Evolutionary conservation across 2,113 vertebrate species (phyloP).

Genomic region (Oryzias melastigma): DNA sequence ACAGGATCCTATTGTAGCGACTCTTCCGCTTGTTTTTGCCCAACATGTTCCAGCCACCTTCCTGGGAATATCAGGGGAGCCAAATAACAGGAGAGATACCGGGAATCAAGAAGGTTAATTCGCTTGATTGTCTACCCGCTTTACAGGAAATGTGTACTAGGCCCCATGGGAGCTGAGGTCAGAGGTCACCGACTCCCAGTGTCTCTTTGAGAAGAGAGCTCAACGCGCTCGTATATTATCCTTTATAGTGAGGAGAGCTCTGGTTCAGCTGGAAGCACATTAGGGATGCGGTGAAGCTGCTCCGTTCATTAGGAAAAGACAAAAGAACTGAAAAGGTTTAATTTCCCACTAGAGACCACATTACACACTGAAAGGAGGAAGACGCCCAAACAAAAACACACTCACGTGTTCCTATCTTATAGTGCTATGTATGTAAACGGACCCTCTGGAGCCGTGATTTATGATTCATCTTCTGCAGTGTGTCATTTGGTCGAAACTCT

Average conservation of each 20-base stretch:
- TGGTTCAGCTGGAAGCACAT: too few relatives aligned
- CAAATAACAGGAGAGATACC: constrained; percentile 4
- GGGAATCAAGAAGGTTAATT: constrained; percentile 26
- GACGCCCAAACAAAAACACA: constrained; percentile 1
- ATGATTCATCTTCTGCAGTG: constrained; percentile 9
- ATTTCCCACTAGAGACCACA: constrained; percentile 18
- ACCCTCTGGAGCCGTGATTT: constrained; percentile 40
- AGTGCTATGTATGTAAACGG: constrained; percentile 33
- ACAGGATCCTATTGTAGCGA: constrained; percentile 74
- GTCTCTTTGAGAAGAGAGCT: constrained; percentile 3
- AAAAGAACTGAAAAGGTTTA: constrained; percentile 1
- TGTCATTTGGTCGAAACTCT: too few relatives aligned
- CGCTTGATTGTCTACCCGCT: constrained; percentile 36
- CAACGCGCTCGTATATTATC: too few relatives aligned
- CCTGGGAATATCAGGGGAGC: constrained; percentile 43
- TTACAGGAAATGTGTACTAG: constrained; percentile 67
- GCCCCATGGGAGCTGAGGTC: constrained; percentile 48
- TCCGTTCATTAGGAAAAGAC: not conserved
- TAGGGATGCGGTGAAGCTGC: not conserved
- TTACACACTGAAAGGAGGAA: constrained; percentile 8
- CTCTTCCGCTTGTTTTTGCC: constrained; percentile 79
- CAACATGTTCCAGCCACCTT: constrained; percentile 65
- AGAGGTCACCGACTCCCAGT: constrained; percentile 28
- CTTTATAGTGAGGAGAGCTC: too few relatives aligned
- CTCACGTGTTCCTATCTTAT: constrained; percentile 2